Conservation (phyloP, 2,888 invertebrate species). For the Diogma glabrata region DNA sequence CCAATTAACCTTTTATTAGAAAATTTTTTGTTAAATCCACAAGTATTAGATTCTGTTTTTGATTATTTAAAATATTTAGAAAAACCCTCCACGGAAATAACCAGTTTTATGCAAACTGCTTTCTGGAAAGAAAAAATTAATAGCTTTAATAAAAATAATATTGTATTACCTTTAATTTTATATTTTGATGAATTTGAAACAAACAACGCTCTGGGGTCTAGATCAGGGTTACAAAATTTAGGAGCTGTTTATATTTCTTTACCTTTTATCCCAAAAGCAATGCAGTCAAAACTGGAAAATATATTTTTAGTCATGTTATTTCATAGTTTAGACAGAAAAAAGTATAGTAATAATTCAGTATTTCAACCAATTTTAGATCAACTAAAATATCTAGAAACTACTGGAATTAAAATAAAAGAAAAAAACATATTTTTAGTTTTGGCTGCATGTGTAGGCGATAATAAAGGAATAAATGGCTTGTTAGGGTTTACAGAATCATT, state of each 20-base stretch:
- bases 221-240: conserved; percentile 14
- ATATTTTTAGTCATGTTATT: conserved; percentile 11
- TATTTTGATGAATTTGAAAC: conserved; percentile 14
- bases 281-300: conserved; percentile 8
- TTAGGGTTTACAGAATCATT: conserved; percentile 6
- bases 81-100: background rate
- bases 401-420: conserved; percentile 4
- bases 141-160: background rate
- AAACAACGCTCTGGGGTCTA: conserved; percentile 13
- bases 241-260: conserved; percentile 12
- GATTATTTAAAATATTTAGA: background rate
- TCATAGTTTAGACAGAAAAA: conserved; percentile 15
- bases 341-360: background rate
- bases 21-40: background rate
- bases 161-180: conserved; percentile 9
- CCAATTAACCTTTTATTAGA: background rate
- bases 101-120: conserved; percentile 1
- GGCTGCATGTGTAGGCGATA: background rate
- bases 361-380: conserved; percentile 10
- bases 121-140: conserved; percentile 3
- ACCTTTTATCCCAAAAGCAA: conserved; percentile 2
- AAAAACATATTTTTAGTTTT: background rate
- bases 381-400: conserved; percentile 5
- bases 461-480: conserved; percentile 1
- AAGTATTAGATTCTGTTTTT: background rate